These are phyloP conservation scores for Scaeva pyrastri DNA, from an alignment of 2,888 invertebrate genomes.

Conservation along the genomic window DNA sequence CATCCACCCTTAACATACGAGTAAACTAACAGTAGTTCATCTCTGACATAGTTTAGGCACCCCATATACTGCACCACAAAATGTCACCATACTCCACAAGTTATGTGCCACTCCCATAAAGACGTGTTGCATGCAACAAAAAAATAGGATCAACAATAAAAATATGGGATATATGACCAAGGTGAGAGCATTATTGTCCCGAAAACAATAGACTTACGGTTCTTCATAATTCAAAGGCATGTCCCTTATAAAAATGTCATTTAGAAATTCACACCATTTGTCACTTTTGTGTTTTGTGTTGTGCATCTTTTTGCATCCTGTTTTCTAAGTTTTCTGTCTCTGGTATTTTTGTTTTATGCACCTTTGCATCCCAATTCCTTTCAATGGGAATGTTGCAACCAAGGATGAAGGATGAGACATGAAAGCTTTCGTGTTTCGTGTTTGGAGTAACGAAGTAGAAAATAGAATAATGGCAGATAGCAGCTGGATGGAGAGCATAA, in stretches of 20 bases:
- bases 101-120: too few species aligned
- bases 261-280: conserved; percentile 29
- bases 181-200: conserved; percentile 3
- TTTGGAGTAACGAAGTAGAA: not conserved
- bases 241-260: not conserved
- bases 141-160: not conserved
- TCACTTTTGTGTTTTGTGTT: not conserved
- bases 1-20: too few species aligned
- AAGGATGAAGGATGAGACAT: not conserved
- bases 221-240: conserved; percentile 3
- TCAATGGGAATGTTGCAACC: too few species aligned
- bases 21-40: not conserved
- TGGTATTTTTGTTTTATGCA: too few species aligned
- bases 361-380: too few species aligned
- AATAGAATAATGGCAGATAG: not conserved
- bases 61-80: not conserved
- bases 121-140: not conserved
- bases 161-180: conserved; percentile 11
- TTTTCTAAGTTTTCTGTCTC: not conserved
- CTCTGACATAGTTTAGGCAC: too few species aligned
- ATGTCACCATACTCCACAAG: not conserved
- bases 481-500: not conserved
- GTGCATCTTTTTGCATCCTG: not conserved
- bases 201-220: not conserved
- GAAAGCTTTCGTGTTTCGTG: conserved; percentile 18